Conservation (phyloP, 2,797 vertebrate species). For the Novumbra hubbsi region DNA sequence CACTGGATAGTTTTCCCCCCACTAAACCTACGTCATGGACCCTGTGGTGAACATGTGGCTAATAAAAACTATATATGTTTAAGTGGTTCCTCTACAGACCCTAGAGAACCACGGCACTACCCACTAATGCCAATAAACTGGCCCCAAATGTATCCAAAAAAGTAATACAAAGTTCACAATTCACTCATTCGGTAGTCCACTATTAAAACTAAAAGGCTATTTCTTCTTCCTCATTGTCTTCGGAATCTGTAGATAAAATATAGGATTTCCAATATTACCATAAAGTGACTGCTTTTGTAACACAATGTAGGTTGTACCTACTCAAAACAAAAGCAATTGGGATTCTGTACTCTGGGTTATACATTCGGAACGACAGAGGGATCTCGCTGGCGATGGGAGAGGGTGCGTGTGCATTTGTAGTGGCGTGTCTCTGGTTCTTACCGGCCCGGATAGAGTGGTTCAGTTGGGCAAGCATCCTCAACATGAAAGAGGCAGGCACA, state of each 20-base stretch:
- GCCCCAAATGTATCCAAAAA: neutral
- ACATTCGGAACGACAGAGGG: neutral
- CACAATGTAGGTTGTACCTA: neutral
- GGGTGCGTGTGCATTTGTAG: neutral
- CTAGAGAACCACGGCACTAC: neutral
- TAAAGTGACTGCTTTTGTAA: neutral
- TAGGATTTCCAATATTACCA: neutral
- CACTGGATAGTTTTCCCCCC: no score
- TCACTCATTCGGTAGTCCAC: neutral
- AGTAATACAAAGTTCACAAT: neutral
- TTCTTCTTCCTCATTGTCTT: neutral
- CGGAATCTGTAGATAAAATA: neutral
- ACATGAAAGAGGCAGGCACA: conserved; percentile 84
- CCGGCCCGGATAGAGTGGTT: conserved; percentile 80
- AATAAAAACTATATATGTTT: no score
- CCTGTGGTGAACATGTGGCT: no score
- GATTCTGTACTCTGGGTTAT: neutral
- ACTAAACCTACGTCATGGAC: no score
- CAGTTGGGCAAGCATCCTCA: conserved; percentile 80
- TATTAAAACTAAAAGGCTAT: neutral
- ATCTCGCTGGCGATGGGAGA: neutral
- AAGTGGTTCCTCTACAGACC: no score
- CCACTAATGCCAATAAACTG: neutral
- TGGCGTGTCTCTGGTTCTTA: conserved; percentile 23
- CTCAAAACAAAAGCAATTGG: neutral